Evolutionary conservation across 1,140 invertebrate species (phyloP), one percentile per base, ranked within the genome.

Genomic region (Yoshiicerus persimilis): DNA sequence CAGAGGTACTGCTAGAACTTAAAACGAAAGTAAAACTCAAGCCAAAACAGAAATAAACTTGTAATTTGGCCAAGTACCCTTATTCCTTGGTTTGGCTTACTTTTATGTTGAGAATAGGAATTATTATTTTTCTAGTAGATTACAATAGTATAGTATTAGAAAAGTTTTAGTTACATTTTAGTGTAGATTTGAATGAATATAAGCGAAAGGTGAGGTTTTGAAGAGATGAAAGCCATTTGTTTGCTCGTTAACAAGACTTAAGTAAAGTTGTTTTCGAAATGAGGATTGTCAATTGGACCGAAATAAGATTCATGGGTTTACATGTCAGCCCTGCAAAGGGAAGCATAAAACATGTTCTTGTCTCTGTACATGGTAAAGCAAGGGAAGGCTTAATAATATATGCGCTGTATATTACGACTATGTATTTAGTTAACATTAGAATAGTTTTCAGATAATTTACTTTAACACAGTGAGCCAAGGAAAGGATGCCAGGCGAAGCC

Each of bases 221-320:
- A 75, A 75, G 38, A 80, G 30, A 80, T 34, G 32, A 47, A 62
- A 84, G 38, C 39, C 83, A 84, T 84, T 84, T 84, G 83, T 84
- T 84, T 84, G 39, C 83, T 84, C 83, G 83, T 84, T 84, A 84
- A 41, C 38, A 41, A 47, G 41, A 84, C 47, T 84, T 84, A 62
- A 84, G 85, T 86, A 70, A 86, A 86, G 85, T 66, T 86, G 85
- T 86, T 86, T 86, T 86, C 34, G 85, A 86, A 86, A 66, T 85
- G 83, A 85, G 85, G 47, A 86, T 64, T 64, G 85, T 86, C 85
- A 86, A 86, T 86, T 86, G 85, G 85, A 38, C 62, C 85, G 64
- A 86, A 86, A 86, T 86, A 86, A 86, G 85, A 86, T 86, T 86
- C 85, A 86, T 86, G 85, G 62, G 62, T 86, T 70, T 64, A 86